Evolutionary conservation across 2,113 vertebrate genomes (phyloP), one percentile per base, ranked within the genome.

Genomic region (Lamprotornis superbus): DNA sequence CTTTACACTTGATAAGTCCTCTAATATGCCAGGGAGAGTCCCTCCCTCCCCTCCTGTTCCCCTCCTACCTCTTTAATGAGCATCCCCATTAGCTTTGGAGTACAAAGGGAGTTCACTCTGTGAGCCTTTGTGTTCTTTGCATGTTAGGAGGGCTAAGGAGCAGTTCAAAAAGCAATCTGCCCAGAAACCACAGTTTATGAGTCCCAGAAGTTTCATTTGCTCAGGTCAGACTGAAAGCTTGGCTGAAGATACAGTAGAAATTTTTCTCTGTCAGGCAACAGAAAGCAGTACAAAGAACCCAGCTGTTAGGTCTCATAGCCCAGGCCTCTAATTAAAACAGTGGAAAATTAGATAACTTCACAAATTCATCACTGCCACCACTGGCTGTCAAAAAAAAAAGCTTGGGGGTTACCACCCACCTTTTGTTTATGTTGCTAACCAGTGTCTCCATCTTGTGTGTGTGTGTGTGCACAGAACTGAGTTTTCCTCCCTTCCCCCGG

Each of bases 311-410:
- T 97, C 98, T 99, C 99, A 98, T 95, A 97, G 98, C 98, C 98
- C 98, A 97, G 98, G 98, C 98, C 98, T 98, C 99, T 99, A 99
- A 99, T 99, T 99, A 99, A 99, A 99, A 99, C 99, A 99, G 99
- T 99, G 99, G 99, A 99, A 99, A 99, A 99, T 99, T 98, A 99
- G 99, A 99, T 99, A 99, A 99, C 99, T 99, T 98, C 97, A 98
- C 98, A 98, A 98, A 99, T 99, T 98, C 98, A 99, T 99, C 99
- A 99, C 98, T 97, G 98, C 98, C 97, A 98, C 98, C 97, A 96
- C 98, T 97, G 98, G 98, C 98, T 98, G 98, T 99, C 99, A 87
- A 81, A 68, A 97, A 71, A 97, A 98, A 83, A 82, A 75, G 95
- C 97, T 98, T 80, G 22, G 95, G 98, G 98, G 98, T 97, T 98